These are phyloP conservation scores for Sabellastarte sp. DNA, from an alignment of 2,888 invertebrate genomes.

Conservation along the genomic window DNA sequence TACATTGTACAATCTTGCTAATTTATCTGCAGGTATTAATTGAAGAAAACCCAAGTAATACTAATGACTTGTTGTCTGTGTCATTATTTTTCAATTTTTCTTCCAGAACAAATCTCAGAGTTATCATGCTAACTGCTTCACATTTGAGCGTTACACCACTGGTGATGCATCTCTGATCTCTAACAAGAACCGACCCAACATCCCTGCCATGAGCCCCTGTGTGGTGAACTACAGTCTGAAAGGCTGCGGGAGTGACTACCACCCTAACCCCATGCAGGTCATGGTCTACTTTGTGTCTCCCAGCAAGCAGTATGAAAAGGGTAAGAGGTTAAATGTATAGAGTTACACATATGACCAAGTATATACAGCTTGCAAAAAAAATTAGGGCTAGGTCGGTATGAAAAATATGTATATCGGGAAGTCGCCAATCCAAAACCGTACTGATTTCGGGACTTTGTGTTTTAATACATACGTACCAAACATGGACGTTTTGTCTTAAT, in stretches of 20 bases:
- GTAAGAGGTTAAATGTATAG: too few species aligned
- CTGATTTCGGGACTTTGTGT: too few species aligned
- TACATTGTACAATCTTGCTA: too few species aligned
- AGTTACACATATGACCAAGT: too few species aligned
- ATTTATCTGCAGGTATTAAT: too few species aligned
- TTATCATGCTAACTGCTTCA: conserved; percentile 36
- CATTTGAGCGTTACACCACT: conserved; percentile 36
- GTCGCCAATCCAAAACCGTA: too few species aligned
- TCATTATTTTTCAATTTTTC: background rate
- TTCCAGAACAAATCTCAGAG: background rate
- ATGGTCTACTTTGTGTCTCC: conserved; percentile 42
- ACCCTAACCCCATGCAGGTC: conserved; percentile 17
- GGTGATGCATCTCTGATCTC: conserved; percentile 40
- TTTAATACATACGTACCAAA: too few species aligned
- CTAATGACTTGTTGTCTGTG: background rate
- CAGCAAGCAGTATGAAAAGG: conserved; percentile 34
- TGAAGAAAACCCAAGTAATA: too few species aligned
- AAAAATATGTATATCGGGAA: too few species aligned
- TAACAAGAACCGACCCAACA: conserved; percentile 29
- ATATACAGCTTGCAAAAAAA: too few species aligned
- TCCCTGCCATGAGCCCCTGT: conserved; percentile 34
- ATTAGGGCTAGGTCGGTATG: too few species aligned
- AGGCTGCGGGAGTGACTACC: conserved; percentile 21
- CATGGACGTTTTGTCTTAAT: too few species aligned
- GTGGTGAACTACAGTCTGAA: conserved; percentile 37